A percentile compares a stretch with the other conserved stretches of the same genome.
Evolutionary conservation across 2,888 invertebrate genomes (phyloP).

Genomic region (Tinea semifulvella): DNA sequence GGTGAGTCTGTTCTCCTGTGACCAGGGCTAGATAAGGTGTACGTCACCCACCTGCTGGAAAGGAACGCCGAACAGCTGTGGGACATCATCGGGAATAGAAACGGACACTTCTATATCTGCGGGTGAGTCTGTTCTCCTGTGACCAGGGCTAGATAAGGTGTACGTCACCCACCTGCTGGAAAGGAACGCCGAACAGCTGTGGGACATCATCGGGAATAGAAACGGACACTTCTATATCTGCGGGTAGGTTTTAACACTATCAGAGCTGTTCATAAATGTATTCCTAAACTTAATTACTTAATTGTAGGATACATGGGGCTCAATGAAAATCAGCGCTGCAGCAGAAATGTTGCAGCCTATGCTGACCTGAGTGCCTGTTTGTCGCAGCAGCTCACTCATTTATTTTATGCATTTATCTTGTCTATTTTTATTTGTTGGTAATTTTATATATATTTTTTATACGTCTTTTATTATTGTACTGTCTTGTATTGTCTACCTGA

Average conservation of each 20-base stretch:
- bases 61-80: conserved; percentile 88
- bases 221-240: conserved; percentile 97
- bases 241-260: conserved; percentile 89
- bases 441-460: too few relatives aligned
- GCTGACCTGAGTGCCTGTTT: too few relatives aligned
- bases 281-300: too few relatives aligned
- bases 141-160: conserved; percentile 84
- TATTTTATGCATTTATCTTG: too few relatives aligned
- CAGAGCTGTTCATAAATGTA: too few relatives aligned
- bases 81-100: conserved; percentile 89
- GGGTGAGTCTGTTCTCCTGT: conserved; percentile 92
- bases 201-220: conserved; percentile 89
- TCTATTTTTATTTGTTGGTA: too few relatives aligned
- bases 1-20: conserved; percentile 92
- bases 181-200: conserved; percentile 85
- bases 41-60: conserved; percentile 90
- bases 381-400: too few relatives aligned
- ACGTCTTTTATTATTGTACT: too few relatives aligned
- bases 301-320: too few relatives aligned
- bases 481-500: too few relatives aligned
- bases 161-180: conserved; percentile 92
- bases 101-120: conserved; percentile 96
- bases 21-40: conserved; percentile 85
- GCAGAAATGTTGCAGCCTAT: too few relatives aligned
- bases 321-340: too few relatives aligned